Evolutionary conservation across 1,140 invertebrate species (phyloP).

Genomic region (Monomorium pharaonis): DNA sequence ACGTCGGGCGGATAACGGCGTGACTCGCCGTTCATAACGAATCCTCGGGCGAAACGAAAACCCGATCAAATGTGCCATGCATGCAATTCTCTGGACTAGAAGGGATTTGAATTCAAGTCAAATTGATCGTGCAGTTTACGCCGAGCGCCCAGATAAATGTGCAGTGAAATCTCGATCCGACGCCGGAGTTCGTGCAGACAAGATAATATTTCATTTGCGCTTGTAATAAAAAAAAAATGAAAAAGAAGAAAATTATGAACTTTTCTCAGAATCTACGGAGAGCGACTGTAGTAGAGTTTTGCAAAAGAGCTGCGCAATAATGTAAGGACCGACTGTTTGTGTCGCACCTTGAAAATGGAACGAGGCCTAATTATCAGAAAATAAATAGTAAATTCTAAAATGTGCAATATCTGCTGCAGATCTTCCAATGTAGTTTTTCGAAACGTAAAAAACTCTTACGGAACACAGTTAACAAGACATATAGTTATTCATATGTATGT

Average conservation of each 20-base stretch:
- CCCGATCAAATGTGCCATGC: not conserved
- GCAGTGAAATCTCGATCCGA: not conserved
- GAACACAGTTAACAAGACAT: constrained; percentile 9
- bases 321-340: not conserved
- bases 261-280: not conserved
- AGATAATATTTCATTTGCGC: constrained; percentile 1
- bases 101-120: not conserved
- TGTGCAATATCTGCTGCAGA: not conserved
- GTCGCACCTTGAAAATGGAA: not conserved
- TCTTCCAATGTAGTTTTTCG: constrained; percentile 26
- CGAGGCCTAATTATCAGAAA: not conserved
- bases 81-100: not conserved
- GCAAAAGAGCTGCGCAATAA: constrained; percentile 19
- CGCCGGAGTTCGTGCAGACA: not conserved
- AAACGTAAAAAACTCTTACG: not conserved
- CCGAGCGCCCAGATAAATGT: not conserved
- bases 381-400: constrained; percentile 33
- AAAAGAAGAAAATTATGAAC: not conserved
- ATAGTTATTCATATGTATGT: not conserved
- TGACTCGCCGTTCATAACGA: not conserved
- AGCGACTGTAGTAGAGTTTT: not conserved
- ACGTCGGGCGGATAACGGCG: not conserved
- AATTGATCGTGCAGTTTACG: not conserved
- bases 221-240: not conserved
- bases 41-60: not conserved